Conservation (phyloP, 2,113 vertebrate species). For the Halichoeres trimaculatus region DNA sequence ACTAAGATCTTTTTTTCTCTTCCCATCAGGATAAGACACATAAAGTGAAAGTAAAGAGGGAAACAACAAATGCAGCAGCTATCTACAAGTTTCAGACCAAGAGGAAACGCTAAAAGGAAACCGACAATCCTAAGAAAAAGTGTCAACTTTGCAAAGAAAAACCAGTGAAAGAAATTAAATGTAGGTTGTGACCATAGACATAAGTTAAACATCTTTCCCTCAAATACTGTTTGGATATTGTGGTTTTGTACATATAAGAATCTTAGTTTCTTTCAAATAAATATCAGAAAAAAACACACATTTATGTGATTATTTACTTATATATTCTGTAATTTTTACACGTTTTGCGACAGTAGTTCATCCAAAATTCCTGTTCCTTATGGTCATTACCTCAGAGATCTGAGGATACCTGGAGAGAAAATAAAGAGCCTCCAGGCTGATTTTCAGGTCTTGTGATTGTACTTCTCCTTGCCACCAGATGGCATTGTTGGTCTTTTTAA, state of each 20-base stretch:
- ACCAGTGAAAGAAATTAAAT: conserved; percentile 14
- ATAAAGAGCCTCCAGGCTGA: too few species aligned
- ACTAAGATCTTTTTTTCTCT: conserved; percentile 17
- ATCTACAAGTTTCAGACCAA: conserved; percentile 93
- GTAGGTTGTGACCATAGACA: background rate
- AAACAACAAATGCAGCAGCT: conserved; percentile 87
- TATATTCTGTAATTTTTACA: background rate
- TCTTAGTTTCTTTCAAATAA: conserved; percentile 55
- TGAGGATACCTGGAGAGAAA: background rate
- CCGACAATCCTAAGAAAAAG: background rate
- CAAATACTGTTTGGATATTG: background rate
- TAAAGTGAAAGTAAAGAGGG: conserved; percentile 92
- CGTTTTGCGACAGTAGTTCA: background rate
- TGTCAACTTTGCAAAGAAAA: background rate
- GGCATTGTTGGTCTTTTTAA: conserved; percentile 74
- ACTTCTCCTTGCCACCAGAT: conserved; percentile 68
- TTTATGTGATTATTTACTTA: background rate
- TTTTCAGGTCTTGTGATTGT: background rate
- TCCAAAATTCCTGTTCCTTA: background rate
- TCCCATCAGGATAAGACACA: conserved; percentile 89
- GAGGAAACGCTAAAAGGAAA: conserved; percentile 86
- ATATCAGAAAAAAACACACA: background rate
- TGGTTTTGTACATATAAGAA: conserved; percentile 58
- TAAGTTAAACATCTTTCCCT: background rate
- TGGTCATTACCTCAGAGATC: background rate